Evolutionary conservation across 2,797 vertebrate species (phyloP).

Genomic region (Diplodus sargus): DNA sequence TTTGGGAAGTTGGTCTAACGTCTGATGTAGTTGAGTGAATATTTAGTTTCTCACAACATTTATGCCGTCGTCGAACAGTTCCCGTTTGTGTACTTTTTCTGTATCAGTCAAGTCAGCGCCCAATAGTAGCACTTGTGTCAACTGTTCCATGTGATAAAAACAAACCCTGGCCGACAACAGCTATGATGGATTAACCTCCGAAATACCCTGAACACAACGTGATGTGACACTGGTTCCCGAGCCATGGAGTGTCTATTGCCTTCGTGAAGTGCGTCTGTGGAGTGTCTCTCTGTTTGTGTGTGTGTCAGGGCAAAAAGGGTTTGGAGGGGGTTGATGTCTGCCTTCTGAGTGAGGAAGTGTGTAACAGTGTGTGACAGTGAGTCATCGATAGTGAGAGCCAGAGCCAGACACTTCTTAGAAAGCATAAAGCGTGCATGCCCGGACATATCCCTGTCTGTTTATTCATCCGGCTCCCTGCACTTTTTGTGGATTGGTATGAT

Average conservation of each 20-base stretch:
- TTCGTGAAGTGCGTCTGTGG: conserved; percentile 56
- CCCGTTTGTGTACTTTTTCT: too few relatives aligned
- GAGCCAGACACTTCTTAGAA: conserved; percentile 78
- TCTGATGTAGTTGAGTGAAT: background rate
- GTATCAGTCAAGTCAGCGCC: background rate
- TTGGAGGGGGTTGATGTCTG: conserved; percentile 51
- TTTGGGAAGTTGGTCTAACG: background rate
- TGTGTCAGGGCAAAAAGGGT: conserved; percentile 49
- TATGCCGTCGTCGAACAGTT: background rate
- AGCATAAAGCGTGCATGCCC: conserved; percentile 76
- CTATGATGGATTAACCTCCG: conserved; percentile 28
- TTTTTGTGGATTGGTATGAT: conserved; percentile 51
- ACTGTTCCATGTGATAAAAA: conserved; percentile 14
- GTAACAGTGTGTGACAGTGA: conserved; percentile 75
- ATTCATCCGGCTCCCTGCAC: conserved; percentile 60
- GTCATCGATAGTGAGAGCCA: conserved; percentile 70
- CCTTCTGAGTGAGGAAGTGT: conserved; percentile 66
- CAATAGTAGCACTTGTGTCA: conserved; percentile 19
- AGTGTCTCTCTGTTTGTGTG: conserved; percentile 63
- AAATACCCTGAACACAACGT: conserved; percentile 19
- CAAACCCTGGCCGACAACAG: background rate
- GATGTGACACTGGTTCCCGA: conserved; percentile 49
- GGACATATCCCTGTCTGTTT: conserved; percentile 77
- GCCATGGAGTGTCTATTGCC: conserved; percentile 39
- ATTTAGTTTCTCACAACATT: conserved; percentile 16